Evolutionary conservation across 2,888 invertebrate genomes (phyloP).

Genomic region (Myopa testacea): DNA sequence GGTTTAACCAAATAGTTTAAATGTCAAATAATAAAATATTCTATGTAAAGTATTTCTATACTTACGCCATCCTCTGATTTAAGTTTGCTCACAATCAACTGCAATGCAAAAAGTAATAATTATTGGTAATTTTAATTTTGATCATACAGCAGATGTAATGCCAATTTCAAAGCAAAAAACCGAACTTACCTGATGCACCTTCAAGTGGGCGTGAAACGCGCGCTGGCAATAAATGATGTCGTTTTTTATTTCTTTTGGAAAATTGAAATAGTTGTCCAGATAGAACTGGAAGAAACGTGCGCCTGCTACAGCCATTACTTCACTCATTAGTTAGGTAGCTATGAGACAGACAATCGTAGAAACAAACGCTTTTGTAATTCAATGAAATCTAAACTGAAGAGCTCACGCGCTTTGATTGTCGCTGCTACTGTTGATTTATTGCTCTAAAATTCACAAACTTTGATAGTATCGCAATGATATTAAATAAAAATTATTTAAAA

Average conservation of each 20-base stretch:
- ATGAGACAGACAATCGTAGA: not conserved
- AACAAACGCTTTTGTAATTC: not conserved
- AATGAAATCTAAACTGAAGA: not conserved
- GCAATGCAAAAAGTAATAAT: slow-evolving; percentile 12
- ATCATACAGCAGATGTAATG: slow-evolving; percentile 5
- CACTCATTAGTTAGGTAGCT: not conserved
- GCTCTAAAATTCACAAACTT: not conserved
- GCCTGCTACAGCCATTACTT: slow-evolving; percentile 20
- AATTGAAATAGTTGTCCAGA: slow-evolving; percentile 58
- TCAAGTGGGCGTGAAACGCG: slow-evolving; percentile 61
- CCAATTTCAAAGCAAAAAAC: slow-evolving; percentile 9
- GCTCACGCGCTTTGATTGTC: slow-evolving; percentile 22
- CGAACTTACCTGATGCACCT: slow-evolving; percentile 63
- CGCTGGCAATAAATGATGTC: slow-evolving; percentile 67
- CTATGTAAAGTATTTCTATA: slow-evolving; percentile 28
- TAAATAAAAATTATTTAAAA: slow-evolving; percentile 2
- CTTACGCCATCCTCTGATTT: slow-evolving; percentile 43
- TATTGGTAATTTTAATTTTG: not conserved
- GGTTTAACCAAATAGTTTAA: not conserved
- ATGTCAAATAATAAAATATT: slow-evolving; percentile 4
- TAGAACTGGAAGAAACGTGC: slow-evolving; percentile 54
- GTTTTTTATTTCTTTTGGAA: slow-evolving; percentile 62
- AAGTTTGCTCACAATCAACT: slow-evolving; percentile 48
- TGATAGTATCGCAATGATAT: not conserved
- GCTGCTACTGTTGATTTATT: not conserved